A percentile compares a stretch with the other conserved stretches of the same genome.
Conservation (phyloP, 1,140 invertebrate species). For the Thaumetopoea pityocampa region DNA sequence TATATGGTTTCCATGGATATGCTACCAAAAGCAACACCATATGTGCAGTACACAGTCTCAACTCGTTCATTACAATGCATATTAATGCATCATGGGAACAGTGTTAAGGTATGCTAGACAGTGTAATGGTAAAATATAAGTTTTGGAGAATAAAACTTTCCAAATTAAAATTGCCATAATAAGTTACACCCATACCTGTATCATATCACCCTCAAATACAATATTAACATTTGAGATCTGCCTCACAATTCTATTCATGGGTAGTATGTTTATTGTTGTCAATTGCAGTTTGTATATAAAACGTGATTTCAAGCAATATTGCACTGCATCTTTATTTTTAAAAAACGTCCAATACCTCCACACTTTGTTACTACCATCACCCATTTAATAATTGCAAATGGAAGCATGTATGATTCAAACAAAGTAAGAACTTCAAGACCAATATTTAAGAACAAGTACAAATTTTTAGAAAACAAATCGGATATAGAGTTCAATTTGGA, state of each 20-base stretch:
- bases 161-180: neutral
- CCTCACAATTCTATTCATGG: slow-evolving; percentile 3
- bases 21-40: too few species aligned
- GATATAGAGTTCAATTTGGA: too few species aligned
- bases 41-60: too few species aligned
- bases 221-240: slow-evolving; percentile 24
- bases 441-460: slow-evolving; percentile 19
- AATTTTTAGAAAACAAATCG: slow-evolving; percentile 7
- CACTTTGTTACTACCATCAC: slow-evolving; percentile 25
- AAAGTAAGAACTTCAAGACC: slow-evolving; percentile 21
- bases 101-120: neutral
- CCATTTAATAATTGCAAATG: slow-evolving; percentile 30
- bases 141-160: neutral
- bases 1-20: too few species aligned
- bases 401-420: slow-evolving; percentile 29
- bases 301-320: slow-evolving; percentile 6
- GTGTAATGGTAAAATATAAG: neutral
- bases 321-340: neutral
- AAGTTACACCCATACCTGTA: slow-evolving; percentile 15
- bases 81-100: too few species aligned
- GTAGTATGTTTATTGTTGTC: slow-evolving; percentile 9
- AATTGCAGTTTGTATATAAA: slow-evolving; percentile 24
- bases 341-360: slow-evolving; percentile 7
- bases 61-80: too few species aligned
- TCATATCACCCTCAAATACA: slow-evolving; percentile 15